Base-by-base conservation (phyloP, 2,888 invertebrate genomes). In the Fissipunctia ypsillon region DNA sequence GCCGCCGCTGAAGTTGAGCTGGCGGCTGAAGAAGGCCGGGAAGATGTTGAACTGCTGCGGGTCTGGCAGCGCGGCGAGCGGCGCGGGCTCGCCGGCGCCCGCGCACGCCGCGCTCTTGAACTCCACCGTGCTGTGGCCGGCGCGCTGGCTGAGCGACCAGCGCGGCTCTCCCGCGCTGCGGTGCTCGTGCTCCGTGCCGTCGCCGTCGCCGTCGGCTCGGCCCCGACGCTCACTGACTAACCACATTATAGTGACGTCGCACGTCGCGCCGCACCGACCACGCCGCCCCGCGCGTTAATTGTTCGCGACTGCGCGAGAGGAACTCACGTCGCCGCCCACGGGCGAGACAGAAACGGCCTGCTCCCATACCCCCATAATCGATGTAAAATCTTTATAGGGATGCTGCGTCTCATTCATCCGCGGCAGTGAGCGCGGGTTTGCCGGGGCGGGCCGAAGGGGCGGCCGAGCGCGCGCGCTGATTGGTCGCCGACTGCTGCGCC, bases 21-120 rank as follows among this genome's bases (percentile, higher is more conserved):
- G 98, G 83, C 98, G 97, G 96, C 98, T 98, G 95, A 98, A 98
- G 93, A 98, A 98, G 79, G 98, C 98, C 89, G 98, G 98, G 95
- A 98, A 98, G 91, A 98, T 98, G 96, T 98, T 98, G 96, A 98
- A 98, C 96, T 98, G 98, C 93, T 98, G 98, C 84, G 97, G 97
- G 88, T 97, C 97, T 87, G 96, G 97, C 89, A 97, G 96, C 89
- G 96, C 96, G 91, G 96, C 95, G 89, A 96, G 94, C 94, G 94
- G 95, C 95, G 94, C 95, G 94, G 95, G 94, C 93, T 95, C 95
- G 59, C 89, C 92, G 95, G 96, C 96, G 95, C 95, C 96, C 96
- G 94, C 96, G 96, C 96, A 98, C 97, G 97, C 97, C 94, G 97
- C 97, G 96, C 97, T 97, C 97, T 98, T 98, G 97, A 97, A 98